phyloP scores from a whole-genome alignment of 2,888 invertebrate species.

The Argynnis bischoffii region DNA sequence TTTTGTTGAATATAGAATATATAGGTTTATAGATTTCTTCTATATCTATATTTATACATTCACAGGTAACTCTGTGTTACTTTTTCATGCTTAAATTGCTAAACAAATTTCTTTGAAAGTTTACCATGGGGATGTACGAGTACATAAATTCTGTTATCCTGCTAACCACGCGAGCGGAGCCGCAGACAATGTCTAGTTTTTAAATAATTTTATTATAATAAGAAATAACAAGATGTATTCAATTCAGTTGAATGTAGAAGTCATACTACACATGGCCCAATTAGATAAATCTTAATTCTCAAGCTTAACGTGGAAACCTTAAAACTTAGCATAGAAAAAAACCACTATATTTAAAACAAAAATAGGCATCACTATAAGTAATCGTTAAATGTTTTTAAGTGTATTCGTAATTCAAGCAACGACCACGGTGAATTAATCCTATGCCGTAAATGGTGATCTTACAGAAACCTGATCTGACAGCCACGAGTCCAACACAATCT shows the following conservation, averaged over 20 bases:
- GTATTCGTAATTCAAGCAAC: conserved; percentile 53
- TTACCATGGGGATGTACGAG: too few relatives aligned
- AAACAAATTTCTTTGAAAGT: too few relatives aligned
- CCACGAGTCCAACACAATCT: conserved; percentile 68
- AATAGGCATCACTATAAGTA: conserved; percentile 44
- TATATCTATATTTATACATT: too few relatives aligned
- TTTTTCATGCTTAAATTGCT: too few relatives aligned
- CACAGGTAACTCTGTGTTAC: too few relatives aligned
- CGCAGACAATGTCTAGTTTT: too few relatives aligned
- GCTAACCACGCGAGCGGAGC: too few relatives aligned
- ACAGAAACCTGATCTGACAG: conserved; percentile 73
- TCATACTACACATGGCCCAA: conserved; percentile 7
- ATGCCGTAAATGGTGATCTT: conserved; percentile 69
- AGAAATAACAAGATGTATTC: too few relatives aligned
- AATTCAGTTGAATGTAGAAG: conserved; percentile 1
- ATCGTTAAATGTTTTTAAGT: conserved; percentile 44
- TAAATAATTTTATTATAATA: too few relatives aligned
- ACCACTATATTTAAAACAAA: conserved; percentile 43
- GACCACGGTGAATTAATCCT: conserved; percentile 71
- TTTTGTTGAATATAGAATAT: too few relatives aligned
- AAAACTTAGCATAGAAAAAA: conserved; percentile 37
- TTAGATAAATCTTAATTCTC: conserved; percentile 23
- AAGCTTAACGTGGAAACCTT: conserved; percentile 31
- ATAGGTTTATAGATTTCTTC: too few relatives aligned
- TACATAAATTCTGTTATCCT: too few relatives aligned